Base-by-base conservation (phyloP, 2,888 invertebrate species). In the Cantharis lateralis region DNA sequence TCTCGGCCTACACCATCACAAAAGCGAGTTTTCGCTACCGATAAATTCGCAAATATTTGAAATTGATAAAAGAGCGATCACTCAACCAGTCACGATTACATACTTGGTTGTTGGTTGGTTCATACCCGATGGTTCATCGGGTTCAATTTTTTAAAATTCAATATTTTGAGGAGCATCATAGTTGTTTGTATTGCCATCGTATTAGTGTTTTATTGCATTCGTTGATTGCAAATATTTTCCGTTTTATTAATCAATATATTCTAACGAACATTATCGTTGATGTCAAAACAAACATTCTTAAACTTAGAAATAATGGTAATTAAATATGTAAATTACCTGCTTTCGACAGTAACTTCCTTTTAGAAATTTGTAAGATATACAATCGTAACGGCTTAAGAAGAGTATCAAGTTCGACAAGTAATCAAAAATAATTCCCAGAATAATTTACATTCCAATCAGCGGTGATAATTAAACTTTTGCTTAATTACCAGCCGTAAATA, bases 401-500 rank as follows among this genome's bases (percentile, higher is more conserved):
- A 24, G 64, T 28, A 76, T 76, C 76, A 28, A 69, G 72, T 76
- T 72, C 72, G 76, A 71, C 71, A 32, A 66, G 75, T 71, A 18
- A 48, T 70, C 74, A 80, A 80, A 80, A 81, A 85, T 85, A 86
- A 85, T 87, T 87, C 87, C 84, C 81, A 83, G 87, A 87, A 87
- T 86, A 86, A 86, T 86, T 85, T 84, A 83, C 82, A 82, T 85
- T 85, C 86, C 88, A 87, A 88, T 87, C 87, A 87, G 84, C 81
- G 81, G 81, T 80, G 85, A 86, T 88, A 87, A 87, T 88, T 87
- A 87, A 87, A 87, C 85, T 84, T 82, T 79, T 84, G 81, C 85
- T 88, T 88, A 88, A 88, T 88, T 88, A 88, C 88, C 84, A 82
- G 85, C 85, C 86, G 87, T 88, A 88, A 88, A 88, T 88, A 88